phyloP scores from a whole-genome alignment of 2,113 vertebrate species.

The Sclerurus mexicanus region DNA sequence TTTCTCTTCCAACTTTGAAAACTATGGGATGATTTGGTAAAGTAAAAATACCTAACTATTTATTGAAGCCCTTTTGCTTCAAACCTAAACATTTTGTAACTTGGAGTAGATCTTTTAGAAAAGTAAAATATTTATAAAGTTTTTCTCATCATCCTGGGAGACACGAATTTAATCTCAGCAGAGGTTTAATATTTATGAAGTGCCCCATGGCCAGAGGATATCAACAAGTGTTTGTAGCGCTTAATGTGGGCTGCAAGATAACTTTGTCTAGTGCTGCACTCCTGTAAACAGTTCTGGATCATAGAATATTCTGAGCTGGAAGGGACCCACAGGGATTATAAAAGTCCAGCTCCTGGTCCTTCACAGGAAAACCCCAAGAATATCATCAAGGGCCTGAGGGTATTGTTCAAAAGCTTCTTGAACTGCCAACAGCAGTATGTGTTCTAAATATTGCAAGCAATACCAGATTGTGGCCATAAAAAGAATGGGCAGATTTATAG shows the following conservation, averaged over 20 bases:
- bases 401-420: background rate
- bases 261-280: background rate
- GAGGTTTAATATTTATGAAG: constrained; percentile 27
- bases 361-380: background rate
- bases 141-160: background rate
- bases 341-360: background rate
- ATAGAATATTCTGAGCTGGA: background rate
- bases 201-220: background rate
- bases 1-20: constrained; percentile 7
- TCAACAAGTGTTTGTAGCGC: constrained; percentile 12
- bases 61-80: background rate
- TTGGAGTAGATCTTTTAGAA: background rate
- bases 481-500: background rate
- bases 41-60: background rate
- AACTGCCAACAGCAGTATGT: background rate
- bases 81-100: background rate
- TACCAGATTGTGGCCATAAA: background rate
- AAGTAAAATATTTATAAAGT: constrained; percentile 45
- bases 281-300: background rate
- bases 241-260: background rate
- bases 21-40: background rate
- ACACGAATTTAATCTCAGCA: background rate
- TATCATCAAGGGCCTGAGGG: background rate
- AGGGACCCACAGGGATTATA: background rate
- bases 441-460: background rate